Percentiles rank a stretch among this genome's conserved stretches.
phyloP scores from a whole-genome alignment of 2,888 invertebrate genomes.

The Tupiocoris notatus region DNA sequence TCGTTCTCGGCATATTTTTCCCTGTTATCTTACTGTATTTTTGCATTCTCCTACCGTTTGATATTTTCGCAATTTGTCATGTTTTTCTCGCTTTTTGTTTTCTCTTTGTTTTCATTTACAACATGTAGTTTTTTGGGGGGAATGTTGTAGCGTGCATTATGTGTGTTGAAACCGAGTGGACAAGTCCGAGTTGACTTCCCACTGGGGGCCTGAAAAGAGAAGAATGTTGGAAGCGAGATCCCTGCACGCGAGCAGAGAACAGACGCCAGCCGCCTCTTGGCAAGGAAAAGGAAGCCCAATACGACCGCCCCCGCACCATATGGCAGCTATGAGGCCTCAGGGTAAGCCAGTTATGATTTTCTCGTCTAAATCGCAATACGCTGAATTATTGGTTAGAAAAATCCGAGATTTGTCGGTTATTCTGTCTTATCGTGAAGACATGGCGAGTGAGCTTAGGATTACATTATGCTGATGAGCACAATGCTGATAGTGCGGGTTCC shows the following conservation, averaged over 20 bases:
- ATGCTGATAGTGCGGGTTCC: too few species aligned
- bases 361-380: too few species aligned
- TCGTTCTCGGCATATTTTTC: too few species aligned
- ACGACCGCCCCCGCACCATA: constrained; percentile 53
- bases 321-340: constrained; percentile 58
- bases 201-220: constrained; percentile 39
- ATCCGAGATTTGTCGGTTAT: too few species aligned
- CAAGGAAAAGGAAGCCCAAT: constrained; percentile 51
- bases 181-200: constrained; percentile 22
- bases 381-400: too few species aligned
- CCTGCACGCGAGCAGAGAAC: constrained; percentile 49
- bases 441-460: too few species aligned
- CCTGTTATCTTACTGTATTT: neutral
- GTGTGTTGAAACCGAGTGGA: constrained; percentile 36
- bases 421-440: too few species aligned
- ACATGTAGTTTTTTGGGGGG: constrained; percentile 18
- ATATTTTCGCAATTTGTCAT: neutral
- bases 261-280: constrained; percentile 48
- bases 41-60: neutral
- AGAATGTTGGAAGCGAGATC: constrained; percentile 52
- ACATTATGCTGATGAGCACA: too few species aligned
- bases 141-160: constrained; percentile 40
- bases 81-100: neutral
- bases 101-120: neutral
- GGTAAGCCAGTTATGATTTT: too few species aligned